phyloP scores from a whole-genome alignment of 2,797 vertebrate species.

The Falco rusticolus region DNA sequence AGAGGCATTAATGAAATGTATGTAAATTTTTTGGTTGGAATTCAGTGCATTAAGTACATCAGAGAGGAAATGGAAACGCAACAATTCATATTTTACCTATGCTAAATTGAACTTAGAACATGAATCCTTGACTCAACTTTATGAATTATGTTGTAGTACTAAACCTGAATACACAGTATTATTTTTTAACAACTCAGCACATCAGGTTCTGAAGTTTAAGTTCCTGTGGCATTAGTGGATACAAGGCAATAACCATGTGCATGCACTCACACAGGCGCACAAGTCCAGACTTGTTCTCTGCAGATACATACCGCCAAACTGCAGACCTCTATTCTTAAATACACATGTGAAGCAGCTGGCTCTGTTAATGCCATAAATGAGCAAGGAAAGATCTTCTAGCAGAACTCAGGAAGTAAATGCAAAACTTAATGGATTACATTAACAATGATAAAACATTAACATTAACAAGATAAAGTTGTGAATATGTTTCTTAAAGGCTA shows the following conservation, averaged over 20 bases:
- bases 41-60: neutral
- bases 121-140: neutral
- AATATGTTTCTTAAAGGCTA: neutral
- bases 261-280: no score
- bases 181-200: neutral
- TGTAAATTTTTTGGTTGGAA: neutral
- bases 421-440: neutral
- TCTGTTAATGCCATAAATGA: neutral
- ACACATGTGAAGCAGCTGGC: neutral
- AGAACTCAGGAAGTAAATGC: neutral
- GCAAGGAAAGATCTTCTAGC: neutral
- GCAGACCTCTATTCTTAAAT: neutral
- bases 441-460: neutral
- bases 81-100: neutral
- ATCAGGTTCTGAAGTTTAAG: neutral
- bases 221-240: neutral
- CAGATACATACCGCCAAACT: neutral
- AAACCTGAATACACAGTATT: neutral
- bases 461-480: neutral
- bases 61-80: constrained; percentile 15
- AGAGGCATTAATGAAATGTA: neutral
- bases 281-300: neutral
- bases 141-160: neutral
- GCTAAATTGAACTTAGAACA: constrained; percentile 1
- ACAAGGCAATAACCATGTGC: neutral